Base-by-base conservation (phyloP, 1,140 invertebrate genomes). In the Pseudomyrmex flavicornis region DNA sequence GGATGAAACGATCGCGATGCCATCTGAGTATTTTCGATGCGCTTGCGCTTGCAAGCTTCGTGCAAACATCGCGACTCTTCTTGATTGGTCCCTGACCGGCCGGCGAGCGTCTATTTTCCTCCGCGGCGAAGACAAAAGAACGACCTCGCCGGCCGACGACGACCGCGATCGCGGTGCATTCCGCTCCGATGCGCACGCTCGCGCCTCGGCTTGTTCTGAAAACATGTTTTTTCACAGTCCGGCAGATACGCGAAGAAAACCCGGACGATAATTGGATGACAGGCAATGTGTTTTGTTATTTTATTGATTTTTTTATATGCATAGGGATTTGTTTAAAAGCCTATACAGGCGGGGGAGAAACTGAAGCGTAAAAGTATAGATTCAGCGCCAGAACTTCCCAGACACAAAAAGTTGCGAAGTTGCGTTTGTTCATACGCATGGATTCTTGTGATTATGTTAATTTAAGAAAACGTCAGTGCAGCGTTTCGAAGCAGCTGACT, bases 31-130 rank as follows among this genome's bases (percentile, higher is more conserved):
- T 46, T 35, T 35, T 26, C 50, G 48, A 48, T 46, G 86, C 86
- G 86, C 83, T 82, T 88, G 87, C 87, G 87, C 85, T 3, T n/a
- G 56, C 56, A 50, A 2, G 80, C 44, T 22, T 35, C 0, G 35
- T 52, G 20, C 54, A 12, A 26, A 0, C 3, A 63, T 2, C 50
- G 85, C 68, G 12, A 50, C 35, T 8, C 20, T 52, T 7, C 83
- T 72, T 72, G 85, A 83, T 52, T 72, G 63, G 72, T 15, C 52
- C 74, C 48, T 69, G 54, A 17, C 48, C 13, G 59, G 54, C 12
- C 82, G 82, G 48, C 75, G 72, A 79, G 69, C 59, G 68, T 84
- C 85, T 87, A 80, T 76, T 88, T 88, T 80, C 82, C 54, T 61
- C 70, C 15, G 12, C 61, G 73, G 5, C 52, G 62, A 48, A 48